Evolutionary conservation across 2,113 vertebrate species (phyloP), one percentile per base, ranked within the genome.

Genomic region (Leucoraja erinaceus): DNA sequence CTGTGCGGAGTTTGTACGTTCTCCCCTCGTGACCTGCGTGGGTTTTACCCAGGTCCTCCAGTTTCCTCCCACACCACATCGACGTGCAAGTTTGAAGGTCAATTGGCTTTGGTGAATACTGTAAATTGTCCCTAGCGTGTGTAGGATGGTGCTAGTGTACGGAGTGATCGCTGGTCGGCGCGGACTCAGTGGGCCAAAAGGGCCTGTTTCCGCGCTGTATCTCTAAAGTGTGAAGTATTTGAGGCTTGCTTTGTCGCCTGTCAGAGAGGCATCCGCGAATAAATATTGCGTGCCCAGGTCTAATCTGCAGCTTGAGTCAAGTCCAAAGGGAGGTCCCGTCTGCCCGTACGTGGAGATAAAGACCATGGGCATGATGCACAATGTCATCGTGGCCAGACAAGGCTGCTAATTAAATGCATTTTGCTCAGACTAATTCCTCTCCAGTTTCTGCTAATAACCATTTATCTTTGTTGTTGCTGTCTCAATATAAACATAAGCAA

Each of bases 381-480:
- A 70, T 68, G 16, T 18, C n/a, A n/a, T 90, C 20, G 38, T 18
- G 38, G 68, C 88, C n/a, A 72, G 18, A 72, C 66, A 14, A 63
- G 88, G n/a, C 66, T 66, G 61, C n/a, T 68, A 70, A 90, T 70
- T 90, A 90, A 33, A 72, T 47, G n/a, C 22, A 28, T 91, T 47
- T 72, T 38, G 18, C 88, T 4, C 63, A 91, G 33, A 70, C n/a
- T 47, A 38, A 33, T 72, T 38, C 88, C 68, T 25, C 47, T 72
- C 88, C 38, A 63, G 59, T 61, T 88, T 88, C 59, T 18, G 31
- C 88, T 72, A 25, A 47, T 70, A 20, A 31, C 31, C 59, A 88
- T 91, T 91, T 72, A 91, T 47, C 90, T 90, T 5, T 25, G 31
- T 47, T 91, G 33, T 54, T 72, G 63, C 33, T 70, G 63, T 38